Conservation (phyloP, 53 echinoderm and acorn worm species). For the Holothuria scabra region DNA sequence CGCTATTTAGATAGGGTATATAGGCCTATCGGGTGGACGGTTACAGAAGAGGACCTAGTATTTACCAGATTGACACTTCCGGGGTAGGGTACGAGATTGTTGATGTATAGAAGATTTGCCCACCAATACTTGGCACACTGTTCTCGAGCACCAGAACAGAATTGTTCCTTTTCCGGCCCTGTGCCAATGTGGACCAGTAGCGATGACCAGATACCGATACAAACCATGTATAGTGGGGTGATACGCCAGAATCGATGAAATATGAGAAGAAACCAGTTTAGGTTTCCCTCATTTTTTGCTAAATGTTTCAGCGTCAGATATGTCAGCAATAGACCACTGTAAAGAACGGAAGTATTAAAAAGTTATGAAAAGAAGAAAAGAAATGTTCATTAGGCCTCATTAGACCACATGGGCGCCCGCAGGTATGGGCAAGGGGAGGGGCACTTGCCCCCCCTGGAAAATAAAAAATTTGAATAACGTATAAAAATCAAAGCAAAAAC, state of each 20-base stretch:
- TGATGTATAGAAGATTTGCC: constrained; percentile 82
- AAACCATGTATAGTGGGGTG: constrained; percentile 73
- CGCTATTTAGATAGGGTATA: too few relatives aligned
- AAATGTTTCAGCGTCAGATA: constrained; percentile 76
- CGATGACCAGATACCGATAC: constrained; percentile 65
- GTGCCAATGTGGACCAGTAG: constrained; percentile 63
- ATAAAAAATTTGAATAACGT: too few relatives aligned
- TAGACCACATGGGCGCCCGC: too few relatives aligned
- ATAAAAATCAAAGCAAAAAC: too few relatives aligned
- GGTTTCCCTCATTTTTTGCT: constrained; percentile 51
- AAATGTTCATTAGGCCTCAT: too few relatives aligned
- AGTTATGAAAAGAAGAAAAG: too few relatives aligned
- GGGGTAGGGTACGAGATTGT: constrained; percentile 77
- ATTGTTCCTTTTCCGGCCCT: constrained; percentile 44
- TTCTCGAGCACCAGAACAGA: neutral
- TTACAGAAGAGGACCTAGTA: too few relatives aligned
- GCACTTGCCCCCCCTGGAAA: too few relatives aligned
- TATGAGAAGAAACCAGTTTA: constrained; percentile 79
- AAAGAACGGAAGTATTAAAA: neutral
- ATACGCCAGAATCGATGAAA: constrained; percentile 95
- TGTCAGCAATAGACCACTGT: constrained; percentile 80
- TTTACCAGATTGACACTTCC: constrained; percentile 52
- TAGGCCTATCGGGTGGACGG: too few relatives aligned
- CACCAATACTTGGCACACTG: constrained; percentile 69
- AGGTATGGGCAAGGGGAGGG: too few relatives aligned